Evolutionary conservation across 2,797 vertebrate species (phyloP).

Genomic region (Hozukius guyotensis): DNA sequence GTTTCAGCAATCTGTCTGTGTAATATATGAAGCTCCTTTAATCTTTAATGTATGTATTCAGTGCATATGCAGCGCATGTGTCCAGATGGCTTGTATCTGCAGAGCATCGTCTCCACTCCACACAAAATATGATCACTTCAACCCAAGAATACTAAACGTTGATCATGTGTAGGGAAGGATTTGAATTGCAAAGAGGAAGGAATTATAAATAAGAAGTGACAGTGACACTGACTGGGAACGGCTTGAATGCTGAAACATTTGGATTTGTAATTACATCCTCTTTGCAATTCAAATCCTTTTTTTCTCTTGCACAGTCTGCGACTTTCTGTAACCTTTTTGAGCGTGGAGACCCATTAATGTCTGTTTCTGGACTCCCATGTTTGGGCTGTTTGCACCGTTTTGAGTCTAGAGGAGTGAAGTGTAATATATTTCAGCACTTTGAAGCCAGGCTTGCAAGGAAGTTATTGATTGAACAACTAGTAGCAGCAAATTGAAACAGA

Average conservation of each 20-base stretch:
- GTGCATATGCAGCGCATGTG: background rate
- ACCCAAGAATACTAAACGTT: constrained; percentile 32
- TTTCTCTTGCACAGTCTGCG: background rate
- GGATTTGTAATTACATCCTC: constrained; percentile 56
- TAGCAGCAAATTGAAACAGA: constrained; percentile 31
- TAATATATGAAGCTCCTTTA: constrained; percentile 12
- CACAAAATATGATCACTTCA: constrained; percentile 16
- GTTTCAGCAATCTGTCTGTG: background rate
- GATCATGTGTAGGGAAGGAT: constrained; percentile 24
- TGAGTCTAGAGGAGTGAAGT: background rate
- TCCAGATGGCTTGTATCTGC: constrained; percentile 38
- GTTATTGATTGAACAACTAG: constrained; percentile 48
- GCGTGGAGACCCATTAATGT: constrained; percentile 8
- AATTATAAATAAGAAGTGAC: constrained; percentile 50
- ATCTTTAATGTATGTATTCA: constrained; percentile 30
- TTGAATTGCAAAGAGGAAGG: constrained; percentile 58
- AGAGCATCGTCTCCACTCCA: background rate
- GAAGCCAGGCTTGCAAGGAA: constrained; percentile 14
- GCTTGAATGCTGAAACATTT: constrained; percentile 53
- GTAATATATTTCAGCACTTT: constrained; percentile 15
- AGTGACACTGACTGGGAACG: constrained; percentile 40
- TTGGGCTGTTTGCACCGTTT: constrained; percentile 24
- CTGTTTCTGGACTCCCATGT: constrained; percentile 7
- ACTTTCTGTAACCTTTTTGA: constrained; percentile 39
- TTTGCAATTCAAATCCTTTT: constrained; percentile 61